These are phyloP conservation scores for Andinoacara biseriatus DNA, from an alignment of 2,113 vertebrate species.

Conservation along the genomic window DNA sequence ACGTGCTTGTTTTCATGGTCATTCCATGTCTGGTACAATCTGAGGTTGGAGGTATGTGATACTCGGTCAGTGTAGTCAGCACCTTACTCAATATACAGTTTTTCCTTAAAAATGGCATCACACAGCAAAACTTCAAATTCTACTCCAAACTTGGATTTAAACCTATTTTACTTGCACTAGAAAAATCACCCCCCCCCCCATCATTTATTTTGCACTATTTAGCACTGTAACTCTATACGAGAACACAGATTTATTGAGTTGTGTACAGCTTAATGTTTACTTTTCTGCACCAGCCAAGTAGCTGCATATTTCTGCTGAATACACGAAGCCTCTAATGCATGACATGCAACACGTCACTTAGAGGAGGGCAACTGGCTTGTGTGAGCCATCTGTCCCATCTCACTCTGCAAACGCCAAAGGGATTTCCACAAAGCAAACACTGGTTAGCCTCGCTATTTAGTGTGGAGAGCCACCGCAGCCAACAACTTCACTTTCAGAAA, in stretches of 20 bases:
- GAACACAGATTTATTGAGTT: neutral
- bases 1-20: neutral
- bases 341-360: conserved; percentile 8
- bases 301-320: conserved; percentile 25
- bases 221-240: neutral
- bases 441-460: conserved; percentile 79
- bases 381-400: conserved; percentile 66
- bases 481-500: conserved; percentile 80
- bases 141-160: neutral
- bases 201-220: neutral
- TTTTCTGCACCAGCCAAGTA: neutral
- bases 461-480: conserved; percentile 76
- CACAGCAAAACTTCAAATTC: neutral
- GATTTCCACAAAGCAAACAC: conserved; percentile 84
- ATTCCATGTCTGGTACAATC: neutral
- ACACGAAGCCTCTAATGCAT: conserved; percentile 10
- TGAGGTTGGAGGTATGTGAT: neutral
- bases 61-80: neutral
- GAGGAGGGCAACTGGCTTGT: conserved; percentile 45
- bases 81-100: neutral
- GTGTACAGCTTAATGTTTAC: neutral
- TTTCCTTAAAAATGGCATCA: neutral
- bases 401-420: conserved; percentile 73
- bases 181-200: neutral
- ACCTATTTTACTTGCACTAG: neutral